Base-by-base conservation (phyloP, 37 sponge, comb jelly and placozoan species). In the Mnemiopsis leidyi region DNA sequence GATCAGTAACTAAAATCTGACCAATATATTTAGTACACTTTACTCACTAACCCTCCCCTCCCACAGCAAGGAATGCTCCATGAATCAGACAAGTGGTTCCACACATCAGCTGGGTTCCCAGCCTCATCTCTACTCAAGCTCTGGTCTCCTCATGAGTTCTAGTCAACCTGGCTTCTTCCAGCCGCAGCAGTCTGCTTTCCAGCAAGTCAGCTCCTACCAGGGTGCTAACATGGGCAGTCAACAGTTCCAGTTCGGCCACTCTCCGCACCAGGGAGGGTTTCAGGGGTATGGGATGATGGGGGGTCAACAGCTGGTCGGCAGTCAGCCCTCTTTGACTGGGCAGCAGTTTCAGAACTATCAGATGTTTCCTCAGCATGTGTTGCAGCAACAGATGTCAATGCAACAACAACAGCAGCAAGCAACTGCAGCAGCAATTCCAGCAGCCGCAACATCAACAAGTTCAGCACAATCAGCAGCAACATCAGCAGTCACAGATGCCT, bases 351-450 rank as follows among this genome's bases (percentile, higher is more conserved):
- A 48, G 61, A 48, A 48, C 61, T 48, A 18, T 48, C 61, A 5
- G 61, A 48, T 48, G 61, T 48, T 48, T 48, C 61, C 61, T 48
- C 61, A 48, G 61, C 61, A 48, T 18, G 13, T 48, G 61, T 18
- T 48, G 61, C 76, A 73, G 32, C 76, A 73, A 16, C 7, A 20
- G 32, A 25, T 7, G 16, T 3, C 7, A 73, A 7, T 21, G 32
- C 76, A 73, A 16, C 76, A 73, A 73, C 76, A 73, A 16, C 76
- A 73, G 32, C 76, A 73, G 16, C 76, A 7, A 73, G 16, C 76
- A 73, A 16, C 76, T 31, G 5, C 76, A 73, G 32, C 76, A 73
- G 32, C 76, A 73, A 73, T 9, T 31, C 7, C 76, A 73, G 32
- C 76, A 73, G 32, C 7, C 7, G 3, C 76, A 73, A 16, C 76